Percentiles rank a stretch among this genome's conserved stretches.
Evolutionary conservation across 2,888 invertebrate species (phyloP).

Genomic region (Drosophila fulvimacula): DNA sequence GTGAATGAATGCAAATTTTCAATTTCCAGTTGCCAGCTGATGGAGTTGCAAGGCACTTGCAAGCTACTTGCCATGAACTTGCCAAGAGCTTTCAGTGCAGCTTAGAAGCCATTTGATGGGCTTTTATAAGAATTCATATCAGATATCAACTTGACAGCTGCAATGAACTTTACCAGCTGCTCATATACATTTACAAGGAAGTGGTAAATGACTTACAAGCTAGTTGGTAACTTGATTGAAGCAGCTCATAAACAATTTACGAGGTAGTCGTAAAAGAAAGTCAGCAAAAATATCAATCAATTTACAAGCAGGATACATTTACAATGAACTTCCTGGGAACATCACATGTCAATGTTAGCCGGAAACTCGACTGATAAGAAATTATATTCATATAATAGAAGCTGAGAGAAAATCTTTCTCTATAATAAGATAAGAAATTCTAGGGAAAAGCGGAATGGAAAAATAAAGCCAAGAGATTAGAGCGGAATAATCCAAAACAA

Average conservation of each 20-base stretch:
- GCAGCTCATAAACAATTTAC: background rate
- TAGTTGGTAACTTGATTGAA: too few relatives aligned
- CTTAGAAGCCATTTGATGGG: background rate
- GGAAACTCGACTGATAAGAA: background rate
- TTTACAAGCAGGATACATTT: background rate
- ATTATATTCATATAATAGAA: background rate
- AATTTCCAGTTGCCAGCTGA: background rate
- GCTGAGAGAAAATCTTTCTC: background rate
- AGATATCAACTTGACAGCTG: background rate
- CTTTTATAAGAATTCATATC: background rate
- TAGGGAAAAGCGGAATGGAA: background rate
- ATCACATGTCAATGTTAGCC: background rate
- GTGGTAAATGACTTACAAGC: background rate
- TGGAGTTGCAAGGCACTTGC: background rate
- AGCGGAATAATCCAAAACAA: background rate
- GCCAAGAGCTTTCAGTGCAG: background rate
- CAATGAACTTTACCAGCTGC: background rate
- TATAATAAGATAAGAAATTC: slow-evolving; percentile 1
- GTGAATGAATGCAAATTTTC: background rate
- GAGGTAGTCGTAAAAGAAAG: background rate
- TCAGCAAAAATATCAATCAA: background rate
- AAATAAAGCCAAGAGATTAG: background rate
- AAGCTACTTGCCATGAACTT: background rate
- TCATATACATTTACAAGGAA: background rate
- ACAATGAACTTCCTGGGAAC: background rate